Conservation (phyloP, 2,797 vertebrate species). For the Peromyscus attwateri region DNA sequence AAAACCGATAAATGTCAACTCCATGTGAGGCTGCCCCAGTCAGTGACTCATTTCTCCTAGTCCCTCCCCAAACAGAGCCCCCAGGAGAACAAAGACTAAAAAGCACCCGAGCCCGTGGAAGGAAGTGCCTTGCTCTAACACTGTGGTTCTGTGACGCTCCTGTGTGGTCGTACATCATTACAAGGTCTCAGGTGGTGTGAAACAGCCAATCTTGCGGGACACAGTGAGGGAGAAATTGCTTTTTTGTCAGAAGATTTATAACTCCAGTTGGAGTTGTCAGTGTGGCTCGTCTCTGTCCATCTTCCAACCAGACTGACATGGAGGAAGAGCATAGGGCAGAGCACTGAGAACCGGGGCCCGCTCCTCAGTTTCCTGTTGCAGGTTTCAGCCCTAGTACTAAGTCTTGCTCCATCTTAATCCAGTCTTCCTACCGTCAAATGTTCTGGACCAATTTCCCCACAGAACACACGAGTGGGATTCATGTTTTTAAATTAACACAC, state of each 20-base stretch:
- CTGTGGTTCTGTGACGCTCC: background rate
- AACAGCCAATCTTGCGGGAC: background rate
- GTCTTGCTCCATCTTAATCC: background rate
- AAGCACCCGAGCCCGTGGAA: background rate
- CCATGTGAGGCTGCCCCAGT: background rate
- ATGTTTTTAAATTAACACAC: constrained; percentile 54
- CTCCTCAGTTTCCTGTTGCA: background rate
- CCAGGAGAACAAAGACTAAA: background rate
- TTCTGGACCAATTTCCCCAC: background rate
- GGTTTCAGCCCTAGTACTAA: accelerated
- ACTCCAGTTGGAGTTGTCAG: background rate
- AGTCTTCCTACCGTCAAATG: background rate
- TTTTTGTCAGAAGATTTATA: constrained; percentile 26
- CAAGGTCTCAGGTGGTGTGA: background rate
- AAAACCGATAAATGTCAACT: no score
- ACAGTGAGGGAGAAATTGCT: background rate
- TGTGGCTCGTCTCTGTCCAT: background rate
- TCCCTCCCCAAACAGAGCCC: background rate
- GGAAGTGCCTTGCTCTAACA: background rate
- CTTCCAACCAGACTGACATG: background rate
- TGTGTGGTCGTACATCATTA: background rate
- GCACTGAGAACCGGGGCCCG: background rate
- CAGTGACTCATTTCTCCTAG: background rate
- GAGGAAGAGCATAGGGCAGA: background rate
- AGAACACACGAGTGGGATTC: constrained; percentile 41